These are phyloP conservation scores for Hypercompe scribonia DNA, from an alignment of 2,888 invertebrate species.

Conservation along the genomic window DNA sequence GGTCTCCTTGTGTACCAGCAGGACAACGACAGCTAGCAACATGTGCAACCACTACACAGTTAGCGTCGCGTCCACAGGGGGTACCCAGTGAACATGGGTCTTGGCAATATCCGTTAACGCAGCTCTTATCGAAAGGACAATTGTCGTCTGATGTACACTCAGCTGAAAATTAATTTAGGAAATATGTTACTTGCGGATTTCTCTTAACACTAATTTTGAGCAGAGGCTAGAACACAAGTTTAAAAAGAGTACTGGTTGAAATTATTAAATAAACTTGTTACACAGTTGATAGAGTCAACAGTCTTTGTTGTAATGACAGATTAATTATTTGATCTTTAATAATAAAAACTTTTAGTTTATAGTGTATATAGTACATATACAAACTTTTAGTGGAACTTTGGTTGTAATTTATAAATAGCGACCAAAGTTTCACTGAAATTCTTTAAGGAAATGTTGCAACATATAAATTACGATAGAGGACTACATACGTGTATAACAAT, in stretches of 20 bases:
- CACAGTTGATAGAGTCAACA: neutral
- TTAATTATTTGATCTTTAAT: too few species aligned
- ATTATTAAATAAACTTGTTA: too few species aligned
- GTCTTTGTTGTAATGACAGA: neutral
- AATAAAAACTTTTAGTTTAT: too few species aligned
- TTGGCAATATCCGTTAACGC: slow-evolving; percentile 92
- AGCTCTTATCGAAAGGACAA: slow-evolving; percentile 94
- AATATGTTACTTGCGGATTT: neutral
- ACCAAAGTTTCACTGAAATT: neutral
- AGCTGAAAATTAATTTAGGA: slow-evolving; percentile 83
- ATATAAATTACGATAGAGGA: neutral
- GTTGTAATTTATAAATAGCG: neutral
- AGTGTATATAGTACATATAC: too few species aligned
- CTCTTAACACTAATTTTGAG: neutral
- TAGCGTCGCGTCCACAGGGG: slow-evolving; percentile 92
- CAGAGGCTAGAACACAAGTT: neutral
- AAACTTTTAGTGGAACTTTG: too few species aligned
- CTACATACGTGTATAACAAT: slow-evolving; percentile 94
- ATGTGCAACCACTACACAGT: slow-evolving; percentile 91
- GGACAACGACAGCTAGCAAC: slow-evolving; percentile 94
- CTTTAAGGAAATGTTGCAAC: neutral
- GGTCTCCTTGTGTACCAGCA: slow-evolving; percentile 94
- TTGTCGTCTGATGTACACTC: slow-evolving; percentile 93
- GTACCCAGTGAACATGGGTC: slow-evolving; percentile 91
- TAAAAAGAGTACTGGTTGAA: neutral